Conservation (phyloP, 2,888 invertebrate species). For the Xestoiulus laeticollis region DNA sequence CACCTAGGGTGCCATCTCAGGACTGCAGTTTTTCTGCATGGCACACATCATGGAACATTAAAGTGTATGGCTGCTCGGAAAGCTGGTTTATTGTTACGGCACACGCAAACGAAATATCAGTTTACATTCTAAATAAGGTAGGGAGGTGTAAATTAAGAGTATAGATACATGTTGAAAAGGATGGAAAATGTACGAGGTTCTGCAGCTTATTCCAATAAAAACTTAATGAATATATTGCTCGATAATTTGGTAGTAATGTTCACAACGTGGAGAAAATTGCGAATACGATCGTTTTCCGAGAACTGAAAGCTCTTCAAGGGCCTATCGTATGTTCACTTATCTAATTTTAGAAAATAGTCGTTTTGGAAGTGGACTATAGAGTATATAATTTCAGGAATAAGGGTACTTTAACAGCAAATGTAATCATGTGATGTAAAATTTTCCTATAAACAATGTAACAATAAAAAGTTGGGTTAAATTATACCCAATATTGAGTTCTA, state of each 20-base stretch:
- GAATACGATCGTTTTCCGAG: neutral
- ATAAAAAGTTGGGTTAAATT: too few relatives aligned
- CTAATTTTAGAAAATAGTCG: too few relatives aligned
- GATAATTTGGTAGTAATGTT: neutral
- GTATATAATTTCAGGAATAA: too few relatives aligned
- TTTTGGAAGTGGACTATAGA: too few relatives aligned
- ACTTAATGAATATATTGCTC: conserved; percentile 2
- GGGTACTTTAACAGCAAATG: too few relatives aligned
- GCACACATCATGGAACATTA: neutral
- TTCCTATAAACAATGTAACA: too few relatives aligned
- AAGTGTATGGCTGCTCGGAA: neutral
- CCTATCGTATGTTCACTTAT: too few relatives aligned
- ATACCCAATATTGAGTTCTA: too few relatives aligned
- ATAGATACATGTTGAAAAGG: neutral
- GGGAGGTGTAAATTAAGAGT: neutral
- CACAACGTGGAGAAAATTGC: neutral
- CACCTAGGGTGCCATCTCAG: conserved; percentile 16
- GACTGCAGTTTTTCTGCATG: conserved; percentile 20
- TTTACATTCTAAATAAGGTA: conserved; percentile 16
- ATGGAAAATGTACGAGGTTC: neutral
- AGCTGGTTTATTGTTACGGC: neutral
- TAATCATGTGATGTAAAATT: too few relatives aligned
- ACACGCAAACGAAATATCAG: neutral
- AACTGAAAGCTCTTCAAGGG: too few relatives aligned
- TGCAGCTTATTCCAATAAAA: neutral